Base-by-base conservation (phyloP, 2,888 invertebrate species). In the Monochamus alternatus region DNA sequence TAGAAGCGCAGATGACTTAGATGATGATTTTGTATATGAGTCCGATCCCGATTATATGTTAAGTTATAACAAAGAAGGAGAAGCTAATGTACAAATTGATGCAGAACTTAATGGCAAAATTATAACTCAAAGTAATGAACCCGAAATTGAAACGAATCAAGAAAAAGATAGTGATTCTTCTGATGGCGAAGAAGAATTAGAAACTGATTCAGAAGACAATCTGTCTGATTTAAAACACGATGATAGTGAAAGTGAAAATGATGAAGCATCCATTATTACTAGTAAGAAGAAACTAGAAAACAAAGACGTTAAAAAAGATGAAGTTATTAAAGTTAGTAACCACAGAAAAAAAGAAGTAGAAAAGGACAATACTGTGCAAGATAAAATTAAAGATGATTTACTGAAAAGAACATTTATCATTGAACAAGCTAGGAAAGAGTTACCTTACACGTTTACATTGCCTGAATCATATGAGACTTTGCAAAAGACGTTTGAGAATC, bases 1-100 rank as follows among this genome's bases (percentile, higher is more conserved):
- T 86, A 90, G 92, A 88, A 94, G 91, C 76, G 97, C 96, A 0
- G 97, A 97, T 90, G 97, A 96, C 87, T 91, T 97, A 74, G 96
- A 97, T 82, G 96, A 96, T 88, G 94, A 94, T 87, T 94, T 95
- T 84, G 91, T 92, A 55, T 87, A 92, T 77, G 93, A 93, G 69
- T 89, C 91, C 22, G 92, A 92, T 74, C 82, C 86, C 3, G 87
- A 88, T 63, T 86, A 87, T 72, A 87, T 84, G 73, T 82, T 89
- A 51, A 85, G 87, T 55, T 88, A 89, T 78, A 86, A 88, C 80
- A 81, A 86, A 67, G 83, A 86, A 80, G 87, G 87, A 30, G 81
- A 85, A 81, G 80, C 86, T 70, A 85, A 87, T 79, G 87, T 89
- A 59, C 87, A 86, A 74, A 85, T 89, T 72, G 84, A 87, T 68